Evolutionary conservation across 2,797 vertebrate species (phyloP), one percentile per base, ranked within the genome.

Genomic region (Limosa lapponica): DNA sequence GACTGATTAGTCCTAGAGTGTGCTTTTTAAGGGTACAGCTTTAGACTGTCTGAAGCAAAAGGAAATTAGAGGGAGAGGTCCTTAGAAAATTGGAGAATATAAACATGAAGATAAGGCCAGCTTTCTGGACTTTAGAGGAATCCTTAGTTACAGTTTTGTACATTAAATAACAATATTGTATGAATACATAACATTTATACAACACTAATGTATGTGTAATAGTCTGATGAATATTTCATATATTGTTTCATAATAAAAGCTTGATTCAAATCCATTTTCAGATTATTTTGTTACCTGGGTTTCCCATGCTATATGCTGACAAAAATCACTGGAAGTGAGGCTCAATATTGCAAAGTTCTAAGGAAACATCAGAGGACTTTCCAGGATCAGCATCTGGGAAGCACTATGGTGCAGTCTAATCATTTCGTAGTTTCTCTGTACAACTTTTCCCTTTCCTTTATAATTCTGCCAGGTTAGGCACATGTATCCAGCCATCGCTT

Each of bases 231-330:
- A 4, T 73, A 61, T 72, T 97, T 90, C 4, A 62, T 65, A 30
- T 74, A 65, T 34, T 74, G 22, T 71, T 91, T 86, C 58, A 54
- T 51, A 93, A 96, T 97, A 96, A 97, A 96, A 75, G 34, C 86
- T 95, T 90, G 58, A 69, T 65, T 87, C 46, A 87, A 59, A 75
- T 65, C 34, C 18, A 48, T 82, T 87, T 92, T 55, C 64, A 87
- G 34, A 71, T 34, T 3, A 57, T 48, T 86, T 73, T 87, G 13
- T 85, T 82, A 28, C 14, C 13, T 78, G 73, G 32, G 37, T 32
- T 34, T 95, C 54, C 54, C 24, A 41, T 30, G 34, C 3, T n/a
- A 4, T 13, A n/a, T 51, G 41, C 51, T 89, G 51, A 84, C n/a
- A 51, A 69, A 77, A 81, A 49, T 62, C 28, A 52, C 24, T 75